Base-by-base conservation (phyloP, 2,113 vertebrate species). In the Entomyzon cyanotis region DNA sequence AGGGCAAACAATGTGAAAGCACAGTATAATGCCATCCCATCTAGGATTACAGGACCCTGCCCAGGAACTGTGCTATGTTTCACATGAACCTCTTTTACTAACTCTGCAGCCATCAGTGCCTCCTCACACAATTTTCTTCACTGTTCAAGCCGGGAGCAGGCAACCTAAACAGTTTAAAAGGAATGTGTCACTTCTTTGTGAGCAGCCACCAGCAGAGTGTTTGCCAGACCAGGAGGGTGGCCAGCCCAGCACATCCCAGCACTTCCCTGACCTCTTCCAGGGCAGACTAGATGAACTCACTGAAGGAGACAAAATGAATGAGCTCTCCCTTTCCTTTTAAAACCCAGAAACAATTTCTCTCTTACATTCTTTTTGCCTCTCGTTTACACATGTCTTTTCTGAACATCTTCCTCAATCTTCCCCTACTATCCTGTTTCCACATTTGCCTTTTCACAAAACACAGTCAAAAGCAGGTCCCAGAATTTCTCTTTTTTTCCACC, bases 181-280 rank as follows among this genome's bases (percentile, higher is more conserved):
- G 81, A 91, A 94, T 94, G 75, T 93, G 93, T 78, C 91, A 71
- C 90, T 89, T 46, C 79, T 90, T 67, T 90, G 94, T 59, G 79
- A 95, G 49, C 58, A 88, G 47, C 37, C 69, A 79, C 67, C n/a
- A 81, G 71, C 63, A 70, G 62, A 79, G 55, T 77, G 75, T 86
- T 97, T 94, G 73, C 91, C 74, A 35, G 69, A 78, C 50, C 4
- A 0, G 21, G 62, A 91, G 87, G 21, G 62, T 15, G 13, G 50
- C 35, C 7, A 3, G 30, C 47, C 42, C 52, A 39, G 39, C 39
- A 39, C 39, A 39, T 39, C 39, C 42, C 52, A 46, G 37, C 64
- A 33, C 52, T 84, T 52, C 59, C 82, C 92, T 87, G 87, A 95
- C 53, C 77, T 64, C 65, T 90, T 35, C 16, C 27, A 90, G 63